Conservation (phyloP, 1,140 invertebrate genomes). For the Zaprionus vittiger region DNA sequence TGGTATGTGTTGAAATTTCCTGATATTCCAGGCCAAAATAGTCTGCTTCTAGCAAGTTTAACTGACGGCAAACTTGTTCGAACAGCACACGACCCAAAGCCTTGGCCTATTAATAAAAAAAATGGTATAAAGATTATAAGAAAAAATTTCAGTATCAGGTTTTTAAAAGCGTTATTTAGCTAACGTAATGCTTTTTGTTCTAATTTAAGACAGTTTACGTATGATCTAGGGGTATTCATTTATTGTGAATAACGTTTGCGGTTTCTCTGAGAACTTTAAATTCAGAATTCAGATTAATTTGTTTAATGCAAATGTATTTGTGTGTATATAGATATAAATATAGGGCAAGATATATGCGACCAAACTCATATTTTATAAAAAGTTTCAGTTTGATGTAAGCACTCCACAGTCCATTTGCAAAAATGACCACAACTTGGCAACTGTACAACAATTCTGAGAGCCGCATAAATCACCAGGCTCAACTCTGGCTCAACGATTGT, state of each 20-base stretch:
- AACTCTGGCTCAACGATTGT: not conserved
- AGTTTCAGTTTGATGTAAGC: not conserved
- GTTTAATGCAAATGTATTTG: not conserved
- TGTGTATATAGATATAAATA: not conserved
- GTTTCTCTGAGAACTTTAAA: not conserved
- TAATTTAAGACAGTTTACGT: too few relatives aligned
- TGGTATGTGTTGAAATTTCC: constrained; percentile 88
- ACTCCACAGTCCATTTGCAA: constrained; percentile 19
- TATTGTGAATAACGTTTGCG: too few relatives aligned
- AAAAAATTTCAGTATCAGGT: not conserved
- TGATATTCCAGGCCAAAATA: constrained; percentile 99
- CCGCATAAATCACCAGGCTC: constrained; percentile 30
- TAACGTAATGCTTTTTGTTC: too few relatives aligned
- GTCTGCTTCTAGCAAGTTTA: constrained; percentile 98
- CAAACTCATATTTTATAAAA: not conserved
- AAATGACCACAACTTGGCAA: constrained; percentile 30
- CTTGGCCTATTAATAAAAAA: constrained; percentile 90
- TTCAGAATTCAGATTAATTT: not conserved
- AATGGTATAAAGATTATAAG: not conserved
- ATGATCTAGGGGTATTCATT: not conserved
- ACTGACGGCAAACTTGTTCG: constrained; percentile 97
- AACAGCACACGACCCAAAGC: constrained; percentile 96
- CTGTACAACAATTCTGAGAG: constrained; percentile 15
- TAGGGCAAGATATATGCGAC: not conserved
- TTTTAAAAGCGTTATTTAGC: not conserved